A percentile compares a stretch with the other conserved stretches of the same genome.
These are phyloP conservation scores for Cepaea nemoralis DNA, from an alignment of 1,140 invertebrate species.

Conservation along the genomic window DNA sequence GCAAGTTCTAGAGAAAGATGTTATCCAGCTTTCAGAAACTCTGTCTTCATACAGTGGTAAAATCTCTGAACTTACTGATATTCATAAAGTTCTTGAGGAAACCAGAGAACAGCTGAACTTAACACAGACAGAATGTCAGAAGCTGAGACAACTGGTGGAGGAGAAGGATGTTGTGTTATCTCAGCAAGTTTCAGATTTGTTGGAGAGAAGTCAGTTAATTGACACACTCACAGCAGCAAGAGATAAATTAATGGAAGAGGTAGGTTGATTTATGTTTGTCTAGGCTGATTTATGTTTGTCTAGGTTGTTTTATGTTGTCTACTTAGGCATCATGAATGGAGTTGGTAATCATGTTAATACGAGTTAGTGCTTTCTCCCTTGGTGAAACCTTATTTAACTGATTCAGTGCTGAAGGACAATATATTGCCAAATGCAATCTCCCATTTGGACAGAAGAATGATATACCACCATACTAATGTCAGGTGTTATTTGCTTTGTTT, in stretches of 20 bases:
- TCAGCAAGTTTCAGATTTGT: slow-evolving; percentile 1
- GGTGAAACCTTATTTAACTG: too few species aligned
- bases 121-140: background rate
- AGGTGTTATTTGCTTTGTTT: too few species aligned
- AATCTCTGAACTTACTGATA: background rate
- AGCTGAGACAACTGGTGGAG: background rate
- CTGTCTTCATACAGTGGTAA: slow-evolving; percentile 14
- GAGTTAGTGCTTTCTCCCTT: too few species aligned
- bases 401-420: too few species aligned
- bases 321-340: too few species aligned
- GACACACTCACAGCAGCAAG: background rate
- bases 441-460: too few species aligned
- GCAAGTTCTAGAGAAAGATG: background rate
- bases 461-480: too few species aligned
- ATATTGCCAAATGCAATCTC: too few species aligned
- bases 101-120: slow-evolving; percentile 1
- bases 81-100: background rate
- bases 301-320: background rate
- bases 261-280: background rate
- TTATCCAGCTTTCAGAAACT: slow-evolving; percentile 1
- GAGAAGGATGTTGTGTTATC: slow-evolving; percentile 37
- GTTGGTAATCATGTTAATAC: too few species aligned
- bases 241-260: background rate
- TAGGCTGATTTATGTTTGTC: background rate
- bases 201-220: slow-evolving; percentile 14